phyloP scores from a whole-genome alignment of 2,797 vertebrate species.

The Pristis pectinata region DNA sequence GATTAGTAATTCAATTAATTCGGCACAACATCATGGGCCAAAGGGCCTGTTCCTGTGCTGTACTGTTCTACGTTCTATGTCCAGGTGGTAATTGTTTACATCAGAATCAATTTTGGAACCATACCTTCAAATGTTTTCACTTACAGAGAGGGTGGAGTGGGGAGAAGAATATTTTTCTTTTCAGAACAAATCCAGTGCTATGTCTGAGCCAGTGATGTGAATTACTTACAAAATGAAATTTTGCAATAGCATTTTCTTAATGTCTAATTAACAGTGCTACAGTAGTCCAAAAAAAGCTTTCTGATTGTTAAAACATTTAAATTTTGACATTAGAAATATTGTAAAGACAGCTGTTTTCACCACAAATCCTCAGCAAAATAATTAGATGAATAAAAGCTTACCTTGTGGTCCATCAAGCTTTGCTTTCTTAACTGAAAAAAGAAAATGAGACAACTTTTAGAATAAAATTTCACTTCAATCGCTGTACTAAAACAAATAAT shows the following conservation, averaged over 20 bases:
- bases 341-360: background rate
- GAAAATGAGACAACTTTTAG: constrained; percentile 40
- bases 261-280: background rate
- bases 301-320: background rate
- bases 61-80: no score
- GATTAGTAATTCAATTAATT: no score
- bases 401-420: constrained; percentile 94
- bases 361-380: background rate
- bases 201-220: background rate
- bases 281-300: background rate
- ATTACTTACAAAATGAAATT: background rate
- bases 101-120: background rate
- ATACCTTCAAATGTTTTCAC: background rate
- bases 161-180: background rate
- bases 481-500: background rate
- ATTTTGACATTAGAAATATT: background rate
- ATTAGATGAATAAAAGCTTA: constrained; percentile 53
- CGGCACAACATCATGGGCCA: no score
- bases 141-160: no score
- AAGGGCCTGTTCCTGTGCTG: no score
- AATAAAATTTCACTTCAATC: background rate
- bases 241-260: no score
- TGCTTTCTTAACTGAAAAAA: constrained; percentile 88
- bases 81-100: no score
- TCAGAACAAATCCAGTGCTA: background rate